Base-by-base conservation (phyloP, 1,140 invertebrate genomes). In the Drosophila ercepeae region DNA sequence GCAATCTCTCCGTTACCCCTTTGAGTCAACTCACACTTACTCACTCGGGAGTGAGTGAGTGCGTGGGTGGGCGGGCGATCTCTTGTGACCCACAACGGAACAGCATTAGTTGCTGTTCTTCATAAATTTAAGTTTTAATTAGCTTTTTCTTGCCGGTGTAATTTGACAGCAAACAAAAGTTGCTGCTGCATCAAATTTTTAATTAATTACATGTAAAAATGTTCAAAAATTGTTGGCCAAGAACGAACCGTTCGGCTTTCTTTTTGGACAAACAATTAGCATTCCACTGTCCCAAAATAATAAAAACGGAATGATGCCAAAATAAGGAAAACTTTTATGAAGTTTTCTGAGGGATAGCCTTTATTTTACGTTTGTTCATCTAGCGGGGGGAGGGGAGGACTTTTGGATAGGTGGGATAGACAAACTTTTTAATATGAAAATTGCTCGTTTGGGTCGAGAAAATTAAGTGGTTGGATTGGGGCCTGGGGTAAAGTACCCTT, bases 51-150 rank as follows among this genome's bases (percentile, higher is more conserved):
- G 19, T 65, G 59, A n/a, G 9, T 8, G 51, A 27, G 27, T 55
- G 39, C n/a, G 18, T 58, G n/a, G 32, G 18, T n/a, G 14, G 14
- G 19, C 41, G 63, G 36, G 29, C 60, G 59, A 55, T 49, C 59
- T 75, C 68, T 73, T 82, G 73, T 81, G 60, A 72, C 76, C 73
- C 78, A 21, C 21, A 21, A 4, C 21, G 21, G 21, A 4, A 81
- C 21, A 29, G 65, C 68, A 65, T 42, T 55, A 32, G 45, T 54
- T 55, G 58, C 48, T 19, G 36, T 29, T 29, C 54, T 50, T 71
- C 72, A 69, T 73, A 63, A 79, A 65, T 79, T 86, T 71, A 88
- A 88, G 74, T 88, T 88, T 88, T 88, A 88, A 88, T 88, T 88
- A 88, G 64, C 55, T 63, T 79, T 86, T 83, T 63, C 25, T 67